Evolutionary conservation across 1,140 invertebrate genomes (phyloP), one percentile per base, ranked within the genome.

Genomic region (Neuroterus valhalla): DNA sequence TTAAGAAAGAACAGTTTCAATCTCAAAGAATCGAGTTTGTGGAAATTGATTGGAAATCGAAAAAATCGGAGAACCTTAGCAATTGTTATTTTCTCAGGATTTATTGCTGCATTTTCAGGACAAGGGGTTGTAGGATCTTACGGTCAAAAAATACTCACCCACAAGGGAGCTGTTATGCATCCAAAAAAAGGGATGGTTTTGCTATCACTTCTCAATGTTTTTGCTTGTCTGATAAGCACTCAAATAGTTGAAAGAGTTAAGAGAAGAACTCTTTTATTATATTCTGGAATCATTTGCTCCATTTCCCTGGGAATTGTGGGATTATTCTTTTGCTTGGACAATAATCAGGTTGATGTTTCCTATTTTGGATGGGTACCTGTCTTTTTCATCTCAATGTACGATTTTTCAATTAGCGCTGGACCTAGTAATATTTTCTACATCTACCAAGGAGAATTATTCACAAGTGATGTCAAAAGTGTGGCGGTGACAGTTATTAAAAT

Each of bases 381-480:
- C n/a, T 1, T 31, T 31, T 38, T 62, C 12, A 11, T 62, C 11
- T 62, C 55, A 26, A 8, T 62, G 15, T 62, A n/a, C 3, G 55
- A 62, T 15, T 1, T 31, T 6, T 26, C 31, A 3, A 14, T 62
- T 5, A 62, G 55, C 23, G 23, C 23, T 6, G 55, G 55, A 62
- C 15, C 55, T 31, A 38, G 55, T 38, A 62, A 62, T 15, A 62
- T 62, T 31, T 62, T 62, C n/a, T 62, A 62, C 14, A 62, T 62
- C n/a, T 62, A 62, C n/a, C 55, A 62, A 8, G 55, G 55, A 14
- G 55, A 62, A 62, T 62, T 62, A 4, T 62, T 62, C 31, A 5
- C 55, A 1, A 62, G n/a, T 5, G 14, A 62, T n/a, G 55, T 62
- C 2, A 62, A 62, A 62, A 62, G 55, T 62, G 14, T 38, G 1